Evolutionary conservation across 2,797 vertebrate species (phyloP), one percentile per base, ranked within the genome.

Genomic region (Platalea minor): DNA sequence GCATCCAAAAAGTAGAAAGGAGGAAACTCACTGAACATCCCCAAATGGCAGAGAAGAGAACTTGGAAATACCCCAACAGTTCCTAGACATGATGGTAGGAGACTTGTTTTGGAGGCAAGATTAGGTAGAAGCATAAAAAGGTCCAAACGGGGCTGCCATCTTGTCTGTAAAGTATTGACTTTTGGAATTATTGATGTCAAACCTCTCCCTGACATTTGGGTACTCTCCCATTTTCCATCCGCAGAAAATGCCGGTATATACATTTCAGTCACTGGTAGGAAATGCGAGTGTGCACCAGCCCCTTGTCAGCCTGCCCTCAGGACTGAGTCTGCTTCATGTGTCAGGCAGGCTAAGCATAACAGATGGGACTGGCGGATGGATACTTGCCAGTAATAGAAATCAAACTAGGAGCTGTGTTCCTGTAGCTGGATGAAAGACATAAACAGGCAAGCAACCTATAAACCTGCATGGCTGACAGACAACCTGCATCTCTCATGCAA

Each of bases 321-420:
- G 95, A 94, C 64, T 18, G 59, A 76, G 23, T 28, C 74, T 91
- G 78, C 64, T 88, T 84, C 0, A 0, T 72, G 41, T 89, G 57
- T 88, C 72, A 88, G 41, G 45, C 81, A 80, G 78, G 33, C 68
- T 83, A 77, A 93, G 72, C 37, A 13, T 5, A 85, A 77, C 93
- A 95, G 82, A 95, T 95, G 92, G 78, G 60, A 75, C 82, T 68
- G 33, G 51, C 0, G 43, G 57, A 89, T 84, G 89, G 81, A 85
- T 75, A 92, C 31, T 78, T 91, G 85, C 95, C 95, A 96, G 85
- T 70, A 88, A 77, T 13, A 94, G 78, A 91, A 93, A 89, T 85
- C 72, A 93, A 91, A 89, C 67, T 61, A 46, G 56, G 21, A 91
- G 8, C 48, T 83, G n/a, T 89, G 64, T 74, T 94, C 29, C 45